Conservation (phyloP, 2,113 vertebrate species). For the Madoqua kirkii region DNA sequence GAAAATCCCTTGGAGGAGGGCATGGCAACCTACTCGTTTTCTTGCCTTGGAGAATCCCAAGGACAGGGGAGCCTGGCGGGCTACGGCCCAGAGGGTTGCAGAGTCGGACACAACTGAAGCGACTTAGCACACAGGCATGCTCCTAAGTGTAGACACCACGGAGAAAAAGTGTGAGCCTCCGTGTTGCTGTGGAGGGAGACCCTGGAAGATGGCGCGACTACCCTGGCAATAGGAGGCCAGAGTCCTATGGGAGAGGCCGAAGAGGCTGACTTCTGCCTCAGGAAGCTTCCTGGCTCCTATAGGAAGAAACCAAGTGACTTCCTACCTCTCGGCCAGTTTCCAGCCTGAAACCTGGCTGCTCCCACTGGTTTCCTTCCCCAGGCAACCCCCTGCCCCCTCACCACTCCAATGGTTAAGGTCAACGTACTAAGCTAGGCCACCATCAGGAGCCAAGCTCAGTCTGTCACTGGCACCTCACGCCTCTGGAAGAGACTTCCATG, state of each 20-base stretch:
- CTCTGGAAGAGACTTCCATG: neutral
- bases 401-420: neutral
- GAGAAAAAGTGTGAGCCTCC: neutral
- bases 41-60: neutral
- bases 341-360: neutral
- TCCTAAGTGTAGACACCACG: neutral
- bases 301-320: neutral
- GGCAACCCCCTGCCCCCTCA: neutral
- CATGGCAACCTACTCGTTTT: neutral
- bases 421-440: neutral
- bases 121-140: neutral
- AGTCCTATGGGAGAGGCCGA: neutral
- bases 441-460: neutral
- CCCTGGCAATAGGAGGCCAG: neutral
- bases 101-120: neutral
- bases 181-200: neutral
- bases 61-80: neutral
- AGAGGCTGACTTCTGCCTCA: neutral
- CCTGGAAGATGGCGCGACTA: rapidly evolving
- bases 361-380: neutral
- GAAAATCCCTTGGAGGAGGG: neutral
- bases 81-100: neutral
- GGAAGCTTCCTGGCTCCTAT: neutral
- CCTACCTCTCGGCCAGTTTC: neutral
- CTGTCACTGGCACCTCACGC: neutral